phyloP scores from a whole-genome alignment of 2,113 vertebrate genomes.

The Pipa parva region DNA sequence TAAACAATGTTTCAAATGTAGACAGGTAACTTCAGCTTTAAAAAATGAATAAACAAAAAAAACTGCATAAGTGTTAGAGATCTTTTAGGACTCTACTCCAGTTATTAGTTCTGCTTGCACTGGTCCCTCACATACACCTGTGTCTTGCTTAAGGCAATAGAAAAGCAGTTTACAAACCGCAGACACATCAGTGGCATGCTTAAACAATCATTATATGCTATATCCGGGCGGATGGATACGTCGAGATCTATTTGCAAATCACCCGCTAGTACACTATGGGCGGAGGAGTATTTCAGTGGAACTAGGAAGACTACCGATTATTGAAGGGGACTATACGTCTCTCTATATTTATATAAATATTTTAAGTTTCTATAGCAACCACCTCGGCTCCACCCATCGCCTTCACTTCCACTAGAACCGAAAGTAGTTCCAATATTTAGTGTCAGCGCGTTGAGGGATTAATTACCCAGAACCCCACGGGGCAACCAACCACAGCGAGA shows the following conservation, averaged over 20 bases:
- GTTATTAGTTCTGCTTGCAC: no score
- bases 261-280: conserved; percentile 5
- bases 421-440: background rate
- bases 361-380: background rate
- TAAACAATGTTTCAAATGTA: no score
- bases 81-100: no score
- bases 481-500: conserved; percentile 15
- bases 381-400: background rate
- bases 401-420: background rate
- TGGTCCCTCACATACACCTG: no score
- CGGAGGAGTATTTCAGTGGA: conserved; percentile 1
- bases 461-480: conserved; percentile 36
- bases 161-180: no score
- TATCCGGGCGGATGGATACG: conserved; percentile 14
- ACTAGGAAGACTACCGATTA: background rate
- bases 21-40: no score
- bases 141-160: no score
- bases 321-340: background rate
- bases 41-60: no score
- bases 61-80: no score
- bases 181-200: no score
- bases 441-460: background rate
- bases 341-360: background rate
- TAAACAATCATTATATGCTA: no score
- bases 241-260: background rate